These are phyloP conservation scores for Cephus runcator DNA, from an alignment of 2,888 invertebrate species.

Conservation along the genomic window DNA sequence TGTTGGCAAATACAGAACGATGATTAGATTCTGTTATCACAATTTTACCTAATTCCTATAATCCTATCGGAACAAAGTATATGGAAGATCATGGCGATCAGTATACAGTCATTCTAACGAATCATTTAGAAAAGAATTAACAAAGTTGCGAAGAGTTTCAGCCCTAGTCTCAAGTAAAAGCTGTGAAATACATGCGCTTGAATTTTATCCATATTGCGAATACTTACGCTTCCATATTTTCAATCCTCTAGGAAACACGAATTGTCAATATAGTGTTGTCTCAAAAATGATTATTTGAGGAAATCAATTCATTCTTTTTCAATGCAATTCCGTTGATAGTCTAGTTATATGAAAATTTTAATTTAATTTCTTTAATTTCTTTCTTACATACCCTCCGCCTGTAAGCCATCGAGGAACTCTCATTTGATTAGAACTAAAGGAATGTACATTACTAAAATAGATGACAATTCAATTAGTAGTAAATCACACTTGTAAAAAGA, in stretches of 20 bases:
- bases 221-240: neutral
- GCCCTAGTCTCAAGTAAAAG: neutral
- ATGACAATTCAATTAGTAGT: constrained; percentile 44
- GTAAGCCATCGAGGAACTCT: constrained; percentile 14
- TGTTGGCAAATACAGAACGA: neutral
- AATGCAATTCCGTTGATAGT: neutral
- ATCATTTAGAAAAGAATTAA: neutral
- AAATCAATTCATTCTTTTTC: neutral
- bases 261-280: neutral
- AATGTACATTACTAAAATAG: constrained; percentile 38
- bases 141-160: neutral
- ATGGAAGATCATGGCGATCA: neutral
- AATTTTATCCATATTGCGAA: neutral
- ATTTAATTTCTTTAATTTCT: neutral
- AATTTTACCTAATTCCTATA: neutral
- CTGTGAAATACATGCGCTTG: neutral
- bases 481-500: constrained; percentile 52
- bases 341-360: neutral
- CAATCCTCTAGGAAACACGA: neutral
- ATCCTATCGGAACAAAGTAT: neutral
- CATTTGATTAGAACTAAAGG: constrained; percentile 19
- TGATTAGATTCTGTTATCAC: neutral
- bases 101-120: neutral
- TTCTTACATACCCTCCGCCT: neutral
- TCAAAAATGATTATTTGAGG: neutral